A percentile compares a stretch with the other conserved stretches of the same genome.
phyloP scores from a whole-genome alignment of 2,113 vertebrate species.

The Elachura formosa region DNA sequence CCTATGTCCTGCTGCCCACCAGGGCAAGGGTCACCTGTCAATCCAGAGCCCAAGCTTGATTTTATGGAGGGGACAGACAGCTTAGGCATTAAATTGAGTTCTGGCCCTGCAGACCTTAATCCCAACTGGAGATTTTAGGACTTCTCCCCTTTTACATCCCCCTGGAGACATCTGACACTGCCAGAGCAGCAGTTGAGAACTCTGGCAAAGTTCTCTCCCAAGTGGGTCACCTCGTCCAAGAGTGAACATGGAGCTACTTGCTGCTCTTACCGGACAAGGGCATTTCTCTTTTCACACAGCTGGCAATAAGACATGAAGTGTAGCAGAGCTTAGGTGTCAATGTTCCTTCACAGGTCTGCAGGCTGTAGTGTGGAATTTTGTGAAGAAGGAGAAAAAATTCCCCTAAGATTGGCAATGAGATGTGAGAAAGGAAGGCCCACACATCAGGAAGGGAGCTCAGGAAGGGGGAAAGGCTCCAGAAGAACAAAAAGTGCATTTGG shows the following conservation, averaged over 20 bases:
- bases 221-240: not conserved
- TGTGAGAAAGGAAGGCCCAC: not conserved
- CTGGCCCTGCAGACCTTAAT: not conserved
- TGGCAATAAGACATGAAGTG: not conserved
- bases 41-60: not conserved
- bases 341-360: not conserved
- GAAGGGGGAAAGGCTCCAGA: not conserved
- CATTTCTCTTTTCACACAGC: not conserved
- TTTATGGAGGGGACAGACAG: not conserved
- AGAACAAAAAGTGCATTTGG: not conserved
- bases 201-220: not conserved
- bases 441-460: accelerated
- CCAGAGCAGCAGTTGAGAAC: not conserved
- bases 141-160: not conserved
- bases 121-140: not conserved
- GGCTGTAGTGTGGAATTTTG: not conserved
- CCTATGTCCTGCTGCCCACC: not conserved
- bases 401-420: not conserved
- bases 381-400: not conserved
- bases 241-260: not conserved
- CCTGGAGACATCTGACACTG: not conserved
- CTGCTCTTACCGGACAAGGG: not conserved
- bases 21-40: not conserved
- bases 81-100: not conserved
- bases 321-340: not conserved